phyloP scores from a whole-genome alignment of 2,888 invertebrate genomes.

The Cephus nigrinus region DNA sequence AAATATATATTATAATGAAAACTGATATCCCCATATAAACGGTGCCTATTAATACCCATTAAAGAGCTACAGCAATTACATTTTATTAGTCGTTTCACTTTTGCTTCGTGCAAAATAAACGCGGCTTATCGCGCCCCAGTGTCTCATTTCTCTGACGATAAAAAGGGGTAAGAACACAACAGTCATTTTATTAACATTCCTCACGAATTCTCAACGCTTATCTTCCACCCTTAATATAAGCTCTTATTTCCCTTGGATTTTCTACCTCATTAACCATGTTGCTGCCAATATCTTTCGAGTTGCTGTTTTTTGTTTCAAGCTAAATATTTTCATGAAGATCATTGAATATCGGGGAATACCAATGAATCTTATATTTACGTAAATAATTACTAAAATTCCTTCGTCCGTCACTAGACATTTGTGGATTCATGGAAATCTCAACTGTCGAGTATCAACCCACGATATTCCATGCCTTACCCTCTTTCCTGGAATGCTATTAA shows the following conservation, averaged over 20 bases:
- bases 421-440: neutral
- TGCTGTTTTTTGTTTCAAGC: neutral
- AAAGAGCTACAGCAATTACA: neutral
- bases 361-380: neutral
- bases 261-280: neutral
- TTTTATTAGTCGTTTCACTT: neutral
- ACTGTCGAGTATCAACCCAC: neutral
- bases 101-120: neutral
- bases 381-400: slow-evolving; percentile 16
- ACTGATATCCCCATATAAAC: neutral
- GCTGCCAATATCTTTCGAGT: neutral
- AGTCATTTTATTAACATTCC: neutral
- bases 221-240: slow-evolving; percentile 3
- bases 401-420: slow-evolving; percentile 15
- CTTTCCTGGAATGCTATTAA: slow-evolving; percentile 21
- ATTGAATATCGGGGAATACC: neutral
- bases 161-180: neutral
- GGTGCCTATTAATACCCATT: neutral
- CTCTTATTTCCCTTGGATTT: neutral
- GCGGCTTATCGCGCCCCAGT: neutral
- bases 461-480: neutral
- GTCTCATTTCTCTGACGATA: neutral
- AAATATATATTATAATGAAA: neutral
- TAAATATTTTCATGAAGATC: neutral
- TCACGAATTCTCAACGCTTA: neutral